Percentiles rank a stretch among this genome's conserved stretches.
These are phyloP conservation scores for Periplaneta americana DNA, from an alignment of 1,140 invertebrate genomes.

Conservation along the genomic window DNA sequence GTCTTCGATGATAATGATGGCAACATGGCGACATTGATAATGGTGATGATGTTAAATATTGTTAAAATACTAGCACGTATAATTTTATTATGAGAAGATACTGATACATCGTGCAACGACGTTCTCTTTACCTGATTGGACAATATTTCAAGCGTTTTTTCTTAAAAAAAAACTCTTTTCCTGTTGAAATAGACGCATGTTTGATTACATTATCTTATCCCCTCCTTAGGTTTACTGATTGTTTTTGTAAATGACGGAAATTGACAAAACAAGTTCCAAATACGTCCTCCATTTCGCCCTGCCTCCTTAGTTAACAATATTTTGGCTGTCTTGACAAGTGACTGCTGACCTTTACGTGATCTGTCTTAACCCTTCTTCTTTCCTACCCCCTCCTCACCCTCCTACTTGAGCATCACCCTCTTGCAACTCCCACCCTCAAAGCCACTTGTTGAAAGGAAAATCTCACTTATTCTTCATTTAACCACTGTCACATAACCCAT, in stretches of 20 bases:
- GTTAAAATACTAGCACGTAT: too few relatives aligned
- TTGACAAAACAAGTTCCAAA: neutral
- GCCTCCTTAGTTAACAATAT: neutral
- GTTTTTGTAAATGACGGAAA: neutral
- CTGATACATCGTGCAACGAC: too few relatives aligned
- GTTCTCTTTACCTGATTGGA: too few relatives aligned
- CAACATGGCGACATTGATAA: too few relatives aligned
- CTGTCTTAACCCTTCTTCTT: neutral
- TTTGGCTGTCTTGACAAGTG: slow-evolving; percentile 3
- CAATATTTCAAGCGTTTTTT: too few relatives aligned
- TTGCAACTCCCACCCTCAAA: neutral
- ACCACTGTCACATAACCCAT: neutral
- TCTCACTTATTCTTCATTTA: neutral
- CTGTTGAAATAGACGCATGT: too few relatives aligned
- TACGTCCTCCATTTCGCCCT: neutral
- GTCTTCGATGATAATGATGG: too few relatives aligned
- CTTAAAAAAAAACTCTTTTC: too few relatives aligned
- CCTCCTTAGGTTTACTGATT: too few relatives aligned
- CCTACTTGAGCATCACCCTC: neutral
- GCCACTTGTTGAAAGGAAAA: neutral
- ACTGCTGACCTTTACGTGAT: neutral
- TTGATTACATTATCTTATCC: too few relatives aligned
- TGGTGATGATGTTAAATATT: too few relatives aligned
- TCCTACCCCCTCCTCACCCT: neutral
- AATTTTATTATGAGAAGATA: too few relatives aligned